Percentiles rank a stretch among this genome's conserved stretches.
Conservation (phyloP, 1,140 invertebrate genomes). For the Drosophila obscura region DNA sequence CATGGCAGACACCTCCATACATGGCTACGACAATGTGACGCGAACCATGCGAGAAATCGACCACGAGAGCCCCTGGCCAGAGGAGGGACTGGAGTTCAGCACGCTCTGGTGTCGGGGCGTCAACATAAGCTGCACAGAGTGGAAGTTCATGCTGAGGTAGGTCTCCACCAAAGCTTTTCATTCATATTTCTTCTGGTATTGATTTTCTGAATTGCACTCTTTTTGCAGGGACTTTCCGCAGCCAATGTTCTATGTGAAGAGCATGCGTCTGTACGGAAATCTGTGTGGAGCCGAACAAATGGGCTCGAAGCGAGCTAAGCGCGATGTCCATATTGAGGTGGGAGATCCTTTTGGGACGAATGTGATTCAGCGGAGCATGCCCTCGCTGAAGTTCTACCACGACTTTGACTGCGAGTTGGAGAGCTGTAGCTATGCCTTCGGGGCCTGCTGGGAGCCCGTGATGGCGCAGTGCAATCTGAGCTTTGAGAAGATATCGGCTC, state of each 20-base stretch:
- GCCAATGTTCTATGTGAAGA: constrained; percentile 92
- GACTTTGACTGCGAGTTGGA: constrained; percentile 98
- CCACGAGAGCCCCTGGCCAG: constrained; percentile 94
- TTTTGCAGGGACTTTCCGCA: constrained; percentile 95
- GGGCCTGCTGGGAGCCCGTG: constrained; percentile 99
- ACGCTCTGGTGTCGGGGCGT: constrained; percentile 97
- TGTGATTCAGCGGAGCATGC: constrained; percentile 93
- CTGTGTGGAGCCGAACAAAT: constrained; percentile 95
- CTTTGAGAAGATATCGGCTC: constrained; percentile 93
- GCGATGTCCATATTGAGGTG: constrained; percentile 89
- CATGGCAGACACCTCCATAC: constrained; percentile 93
- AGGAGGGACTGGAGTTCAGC: constrained; percentile 94
- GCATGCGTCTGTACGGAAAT: constrained; percentile 94
- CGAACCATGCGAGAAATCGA: constrained; percentile 92
- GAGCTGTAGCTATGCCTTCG: constrained; percentile 95
- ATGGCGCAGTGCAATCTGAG: constrained; percentile 97
- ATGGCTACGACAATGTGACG: constrained; percentile 92
- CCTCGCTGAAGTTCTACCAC: constrained; percentile 98
- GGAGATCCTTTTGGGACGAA: constrained; percentile 90
- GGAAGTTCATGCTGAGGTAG: constrained; percentile 91
- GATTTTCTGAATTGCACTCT: neutral
- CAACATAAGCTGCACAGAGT: constrained; percentile 91
- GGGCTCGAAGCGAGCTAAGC: constrained; percentile 90
- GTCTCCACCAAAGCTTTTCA: neutral
- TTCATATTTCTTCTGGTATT: neutral